Evolutionary conservation across 2,113 vertebrate species (phyloP).

Genomic region (Parus major): DNA sequence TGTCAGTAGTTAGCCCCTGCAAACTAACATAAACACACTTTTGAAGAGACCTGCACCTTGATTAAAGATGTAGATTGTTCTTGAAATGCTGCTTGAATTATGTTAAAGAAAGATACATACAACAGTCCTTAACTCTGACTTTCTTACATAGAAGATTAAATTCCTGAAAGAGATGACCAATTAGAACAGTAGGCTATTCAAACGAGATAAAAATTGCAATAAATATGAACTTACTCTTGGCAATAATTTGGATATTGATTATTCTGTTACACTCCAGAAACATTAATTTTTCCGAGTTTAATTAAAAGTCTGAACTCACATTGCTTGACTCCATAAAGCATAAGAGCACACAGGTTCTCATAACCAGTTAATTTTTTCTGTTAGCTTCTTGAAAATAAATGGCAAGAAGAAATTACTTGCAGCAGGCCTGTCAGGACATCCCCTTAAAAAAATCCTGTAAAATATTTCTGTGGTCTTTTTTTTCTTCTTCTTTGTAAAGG

Average conservation of each 20-base stretch:
- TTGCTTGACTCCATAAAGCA: neutral
- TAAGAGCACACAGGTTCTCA: neutral
- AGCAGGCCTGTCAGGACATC: rapidly evolving
- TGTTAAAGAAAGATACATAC: neutral
- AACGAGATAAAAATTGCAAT: neutral
- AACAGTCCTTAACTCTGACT: neutral
- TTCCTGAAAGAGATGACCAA: neutral
- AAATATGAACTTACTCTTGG: neutral
- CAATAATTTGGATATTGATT: neutral
- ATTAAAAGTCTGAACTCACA: neutral
- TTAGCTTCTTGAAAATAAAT: neutral
- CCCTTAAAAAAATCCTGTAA: neutral
- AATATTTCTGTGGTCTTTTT: neutral
- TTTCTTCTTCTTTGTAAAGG: neutral
- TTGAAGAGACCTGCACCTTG: neutral
- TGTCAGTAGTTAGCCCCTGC: neutral
- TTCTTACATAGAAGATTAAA: neutral
- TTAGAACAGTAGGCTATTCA: neutral
- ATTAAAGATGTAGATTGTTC: neutral
- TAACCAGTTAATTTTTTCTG: neutral
- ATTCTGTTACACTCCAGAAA: neutral
- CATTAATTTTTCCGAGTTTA: neutral
- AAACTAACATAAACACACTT: neutral
- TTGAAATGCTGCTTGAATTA: neutral
- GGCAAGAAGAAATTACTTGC: neutral